phyloP scores from a whole-genome alignment of 2,888 invertebrate genomes.

The Tetanocera ferruginea region DNA sequence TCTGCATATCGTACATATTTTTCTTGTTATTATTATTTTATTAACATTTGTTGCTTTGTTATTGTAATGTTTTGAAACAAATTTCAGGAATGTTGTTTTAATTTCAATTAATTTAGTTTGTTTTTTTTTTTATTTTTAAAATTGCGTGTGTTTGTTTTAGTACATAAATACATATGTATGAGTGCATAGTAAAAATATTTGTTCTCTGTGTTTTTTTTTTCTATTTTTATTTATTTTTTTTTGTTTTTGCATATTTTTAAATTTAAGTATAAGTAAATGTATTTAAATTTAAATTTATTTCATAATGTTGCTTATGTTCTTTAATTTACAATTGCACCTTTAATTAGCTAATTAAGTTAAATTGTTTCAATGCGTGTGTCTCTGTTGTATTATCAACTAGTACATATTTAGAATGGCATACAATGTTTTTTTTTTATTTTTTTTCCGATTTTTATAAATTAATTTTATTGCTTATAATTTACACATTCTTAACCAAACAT shows the following conservation, averaged over 20 bases:
- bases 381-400: not conserved
- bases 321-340: not conserved
- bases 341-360: not conserved
- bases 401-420: constrained; percentile 13
- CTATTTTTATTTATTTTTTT: constrained; percentile 2
- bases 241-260: not conserved
- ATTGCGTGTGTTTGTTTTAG: constrained; percentile 1
- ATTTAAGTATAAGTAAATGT: not conserved
- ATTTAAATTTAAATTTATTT: not conserved
- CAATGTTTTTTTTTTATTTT: not conserved
- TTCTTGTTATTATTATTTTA: not conserved
- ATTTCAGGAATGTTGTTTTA: not conserved
- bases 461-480: constrained; percentile 22
- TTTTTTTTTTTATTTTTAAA: not conserved
- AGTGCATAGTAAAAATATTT: constrained; percentile 35
- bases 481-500: not conserved
- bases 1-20: constrained; percentile 1
- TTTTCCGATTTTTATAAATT: not conserved
- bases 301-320: not conserved
- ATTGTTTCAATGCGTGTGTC: not conserved
- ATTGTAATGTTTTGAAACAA: too few species aligned
- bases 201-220: not conserved
- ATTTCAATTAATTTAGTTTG: not conserved
- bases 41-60: too few species aligned
- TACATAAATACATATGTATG: constrained; percentile 11